Conservation (phyloP, 2,888 invertebrate species). For the Sarcophaga variegata region DNA sequence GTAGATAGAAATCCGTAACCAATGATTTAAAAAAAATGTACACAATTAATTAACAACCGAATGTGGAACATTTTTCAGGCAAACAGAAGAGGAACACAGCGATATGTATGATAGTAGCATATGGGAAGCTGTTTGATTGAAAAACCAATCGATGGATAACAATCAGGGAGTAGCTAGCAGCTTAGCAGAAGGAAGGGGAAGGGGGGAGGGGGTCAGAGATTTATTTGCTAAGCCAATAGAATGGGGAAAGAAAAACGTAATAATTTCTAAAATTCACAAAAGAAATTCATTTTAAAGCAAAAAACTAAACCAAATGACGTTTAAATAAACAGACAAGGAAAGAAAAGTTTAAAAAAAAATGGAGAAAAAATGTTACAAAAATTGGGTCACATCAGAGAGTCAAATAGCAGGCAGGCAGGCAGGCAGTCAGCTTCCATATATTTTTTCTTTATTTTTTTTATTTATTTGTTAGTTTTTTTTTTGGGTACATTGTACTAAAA, state of each 20-base stretch:
- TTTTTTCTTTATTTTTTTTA: conserved; percentile 7
- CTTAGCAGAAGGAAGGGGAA: too few relatives aligned
- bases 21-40: conserved; percentile 24
- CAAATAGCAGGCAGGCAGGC: conserved; percentile 16
- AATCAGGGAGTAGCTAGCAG: too few relatives aligned
- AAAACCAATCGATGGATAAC: too few relatives aligned
- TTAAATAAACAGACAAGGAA: conserved; percentile 21
- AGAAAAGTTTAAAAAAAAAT: conserved; percentile 22
- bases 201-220: neutral
- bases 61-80: neutral
- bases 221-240: conserved; percentile 24
- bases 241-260: conserved; percentile 33
- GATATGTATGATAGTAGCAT: neutral
- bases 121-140: too few relatives aligned
- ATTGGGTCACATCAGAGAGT: conserved; percentile 54
- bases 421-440: conserved; percentile 9
- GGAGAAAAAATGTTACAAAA: conserved; percentile 10
- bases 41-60: conserved; percentile 42
- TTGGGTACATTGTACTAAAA: conserved; percentile 24
- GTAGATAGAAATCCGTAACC: conserved; percentile 11
- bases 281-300: conserved; percentile 30
- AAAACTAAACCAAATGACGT: conserved; percentile 4
- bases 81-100: neutral
- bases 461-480: conserved; percentile 17
- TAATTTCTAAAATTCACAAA: conserved; percentile 24